phyloP scores from a whole-genome alignment of 2,113 vertebrate genomes.

The Apus apus region DNA sequence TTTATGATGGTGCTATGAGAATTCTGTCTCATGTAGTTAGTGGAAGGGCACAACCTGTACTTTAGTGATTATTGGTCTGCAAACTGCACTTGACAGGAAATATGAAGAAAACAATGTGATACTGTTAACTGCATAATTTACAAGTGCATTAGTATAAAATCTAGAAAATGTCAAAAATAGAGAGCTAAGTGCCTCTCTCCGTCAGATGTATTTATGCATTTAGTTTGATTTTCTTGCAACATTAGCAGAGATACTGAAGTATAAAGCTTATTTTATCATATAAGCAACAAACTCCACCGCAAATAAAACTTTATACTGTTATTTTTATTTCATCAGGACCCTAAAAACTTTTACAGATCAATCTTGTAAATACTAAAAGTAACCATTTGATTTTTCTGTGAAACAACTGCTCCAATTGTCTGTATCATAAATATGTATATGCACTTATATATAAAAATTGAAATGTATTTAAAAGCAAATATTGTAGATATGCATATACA shows the following conservation, averaged over 20 bases:
- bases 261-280: not conserved
- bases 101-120: not conserved
- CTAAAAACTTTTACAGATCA: not conserved
- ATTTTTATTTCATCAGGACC: not conserved
- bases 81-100: not conserved
- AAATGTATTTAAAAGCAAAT: not conserved
- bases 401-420: not conserved
- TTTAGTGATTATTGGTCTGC: not conserved
- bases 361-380: not conserved
- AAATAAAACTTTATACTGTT: accelerated
- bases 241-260: not conserved
- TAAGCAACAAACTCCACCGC: not conserved
- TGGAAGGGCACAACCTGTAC: not conserved
- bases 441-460: not conserved
- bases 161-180: not conserved
- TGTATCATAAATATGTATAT: not conserved
- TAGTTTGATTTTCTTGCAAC: not conserved
- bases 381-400: not conserved
- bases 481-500: not conserved
- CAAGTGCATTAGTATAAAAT: not conserved
- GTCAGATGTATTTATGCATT: not conserved
- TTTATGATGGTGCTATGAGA: not conserved
- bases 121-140: not conserved
- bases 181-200: not conserved
- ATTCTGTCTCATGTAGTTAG: not conserved